Conservation (phyloP, 2,113 vertebrate species). For the Synchiropus splendidus region DNA sequence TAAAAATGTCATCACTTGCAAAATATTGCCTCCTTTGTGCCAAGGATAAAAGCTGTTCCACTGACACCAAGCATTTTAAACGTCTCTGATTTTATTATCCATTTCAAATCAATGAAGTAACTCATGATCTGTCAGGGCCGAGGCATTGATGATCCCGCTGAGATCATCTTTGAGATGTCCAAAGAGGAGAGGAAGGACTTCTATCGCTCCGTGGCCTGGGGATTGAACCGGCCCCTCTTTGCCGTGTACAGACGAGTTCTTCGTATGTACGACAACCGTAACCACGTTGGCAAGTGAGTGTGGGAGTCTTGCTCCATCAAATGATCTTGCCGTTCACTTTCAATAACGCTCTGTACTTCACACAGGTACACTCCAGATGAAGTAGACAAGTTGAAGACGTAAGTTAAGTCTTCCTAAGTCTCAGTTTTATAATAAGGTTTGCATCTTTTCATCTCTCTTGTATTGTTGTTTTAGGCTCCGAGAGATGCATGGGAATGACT, state of each 20-base stretch:
- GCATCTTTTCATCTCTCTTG: background rate
- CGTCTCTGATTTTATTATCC: background rate
- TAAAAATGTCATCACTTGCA: too few relatives aligned
- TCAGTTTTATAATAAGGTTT: background rate
- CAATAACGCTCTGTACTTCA: too few relatives aligned
- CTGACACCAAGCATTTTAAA: too few relatives aligned
- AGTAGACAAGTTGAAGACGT: slow-evolving; percentile 94
- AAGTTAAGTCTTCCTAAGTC: slow-evolving; percentile 54
- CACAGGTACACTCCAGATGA: slow-evolving; percentile 87
- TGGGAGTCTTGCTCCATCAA: rapidly evolving
- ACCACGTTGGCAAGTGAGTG: slow-evolving; percentile 97
- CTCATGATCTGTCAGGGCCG: slow-evolving; percentile 71
- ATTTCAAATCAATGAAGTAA: background rate
- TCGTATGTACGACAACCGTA: slow-evolving; percentile 98
- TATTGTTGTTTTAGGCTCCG: slow-evolving; percentile 68
- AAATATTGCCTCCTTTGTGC: too few relatives aligned
- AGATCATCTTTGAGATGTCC: slow-evolving; percentile 99
- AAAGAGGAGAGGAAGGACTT: slow-evolving; percentile 99
- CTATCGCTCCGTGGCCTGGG: slow-evolving; percentile 94
- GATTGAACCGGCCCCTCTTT: slow-evolving; percentile 92
- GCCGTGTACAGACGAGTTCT: slow-evolving; percentile 96
- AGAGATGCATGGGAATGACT: slow-evolving; percentile 93
- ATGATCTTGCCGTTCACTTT: background rate
- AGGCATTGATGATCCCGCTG: slow-evolving; percentile 91
- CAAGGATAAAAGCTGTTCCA: too few relatives aligned